Evolutionary conservation across 2,888 invertebrate genomes (phyloP).

Genomic region (Punctoribates punctum): DNA sequence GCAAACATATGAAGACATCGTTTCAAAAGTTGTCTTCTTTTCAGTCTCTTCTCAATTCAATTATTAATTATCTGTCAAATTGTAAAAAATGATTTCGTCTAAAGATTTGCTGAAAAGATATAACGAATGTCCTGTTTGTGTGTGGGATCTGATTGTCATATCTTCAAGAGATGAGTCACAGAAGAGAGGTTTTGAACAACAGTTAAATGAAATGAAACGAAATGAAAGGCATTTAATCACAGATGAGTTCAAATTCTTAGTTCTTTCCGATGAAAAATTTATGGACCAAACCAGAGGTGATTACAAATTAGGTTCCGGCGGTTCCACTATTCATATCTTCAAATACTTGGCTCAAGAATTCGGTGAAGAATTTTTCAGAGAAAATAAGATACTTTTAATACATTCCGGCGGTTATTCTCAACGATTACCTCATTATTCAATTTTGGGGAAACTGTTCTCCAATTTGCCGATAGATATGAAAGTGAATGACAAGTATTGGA

Average conservation of each 20-base stretch:
- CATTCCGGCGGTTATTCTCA: conserved; percentile 30
- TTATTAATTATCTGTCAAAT: no score
- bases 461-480: conserved; percentile 4
- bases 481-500: conserved; percentile 9
- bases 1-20: no score
- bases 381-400: conserved; percentile 1
- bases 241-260: background rate
- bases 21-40: no score
- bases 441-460: conserved; percentile 30
- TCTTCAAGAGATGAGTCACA: conserved; percentile 28
- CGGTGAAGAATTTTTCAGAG: background rate
- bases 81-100: background rate
- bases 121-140: background rate
- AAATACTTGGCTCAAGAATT: background rate
- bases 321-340: conserved; percentile 13
- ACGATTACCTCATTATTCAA: conserved; percentile 35
- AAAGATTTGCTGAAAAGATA: background rate
- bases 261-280: conserved; percentile 10
- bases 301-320: conserved; percentile 12
- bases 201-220: conserved; percentile 15
- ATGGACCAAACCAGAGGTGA: background rate
- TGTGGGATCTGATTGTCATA: conserved; percentile 22
- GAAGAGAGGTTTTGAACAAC: background rate
- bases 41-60: background rate
- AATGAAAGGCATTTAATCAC: conserved; percentile 1